Evolutionary conservation across 2,888 invertebrate genomes (phyloP), one percentile per base, ranked within the genome.

Genomic region (Calephelis perditalis): DNA sequence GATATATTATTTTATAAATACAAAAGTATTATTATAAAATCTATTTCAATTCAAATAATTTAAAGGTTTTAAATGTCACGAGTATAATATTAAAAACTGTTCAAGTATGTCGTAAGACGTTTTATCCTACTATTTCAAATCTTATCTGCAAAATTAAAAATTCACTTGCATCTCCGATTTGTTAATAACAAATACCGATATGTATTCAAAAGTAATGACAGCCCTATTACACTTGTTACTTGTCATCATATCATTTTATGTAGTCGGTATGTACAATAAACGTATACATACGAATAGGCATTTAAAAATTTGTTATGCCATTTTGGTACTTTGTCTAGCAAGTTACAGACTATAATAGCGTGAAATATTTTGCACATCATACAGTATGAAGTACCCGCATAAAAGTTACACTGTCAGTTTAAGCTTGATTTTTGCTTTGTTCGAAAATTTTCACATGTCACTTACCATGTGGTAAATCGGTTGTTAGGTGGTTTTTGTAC

Each of bases 181-280:
- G 26, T 26, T 26, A 26, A 26, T 26, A 26, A 26, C 26, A 3
- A 26, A 26, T 26, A 26, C 26, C 26, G 26, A 26, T 26, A 26
- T 26, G 26, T 26, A 2, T 26, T 8, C 40, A 40, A 40, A 40
- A 40, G 40, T 8, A 40, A 7, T n/a, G 11, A 6, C 36, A 52
- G 11, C 52, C 52, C 64, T 64, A 73, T 73, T 77, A 72, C 82
- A 86, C 86, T 87, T 87, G 86, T 86, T 77, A 80, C 81, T 81
- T 86, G 88, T 87, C 87, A 85, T 82, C 85, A 81, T 81, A 84
- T 86, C 87, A 86, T 86, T 86, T 86, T 86, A 75, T 79, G 82
- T 81, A 75, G 73, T 76, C 46, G 61, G 59, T 57, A 49, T 70
- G 70, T 67, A 67, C 62, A 62, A 65, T 63, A 57, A 35, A 15